These are phyloP conservation scores for Pseudeuparius sepicola DNA, from an alignment of 2,888 invertebrate species.

Conservation along the genomic window DNA sequence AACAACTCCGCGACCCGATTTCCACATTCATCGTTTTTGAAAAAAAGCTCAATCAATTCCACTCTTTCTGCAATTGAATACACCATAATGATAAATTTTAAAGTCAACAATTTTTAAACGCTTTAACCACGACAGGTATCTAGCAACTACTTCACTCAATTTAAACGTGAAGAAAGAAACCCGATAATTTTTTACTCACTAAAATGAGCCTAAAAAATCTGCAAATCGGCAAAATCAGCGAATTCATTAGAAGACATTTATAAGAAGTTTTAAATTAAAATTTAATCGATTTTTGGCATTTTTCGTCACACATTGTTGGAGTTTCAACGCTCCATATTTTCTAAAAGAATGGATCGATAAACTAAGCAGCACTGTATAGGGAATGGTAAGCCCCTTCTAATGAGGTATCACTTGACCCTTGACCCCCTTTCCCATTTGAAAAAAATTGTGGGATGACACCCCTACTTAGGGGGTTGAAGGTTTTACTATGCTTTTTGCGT, in stretches of 20 bases:
- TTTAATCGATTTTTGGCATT: too few relatives aligned
- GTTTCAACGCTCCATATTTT: conserved; percentile 1
- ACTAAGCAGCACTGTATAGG: neutral
- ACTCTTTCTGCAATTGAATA: conserved; percentile 1
- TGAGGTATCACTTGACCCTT: conserved; percentile 1
- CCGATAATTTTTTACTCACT: conserved; percentile 1
- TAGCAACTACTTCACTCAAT: neutral
- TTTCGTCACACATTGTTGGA: neutral
- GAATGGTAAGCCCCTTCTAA: conserved; percentile 1
- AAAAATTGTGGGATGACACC: conserved; percentile 1
- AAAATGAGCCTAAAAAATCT: conserved; percentile 1
- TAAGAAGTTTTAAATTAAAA: too few relatives aligned
- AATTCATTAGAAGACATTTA: neutral
- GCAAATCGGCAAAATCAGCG: conserved; percentile 1
- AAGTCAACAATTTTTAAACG: conserved; percentile 1
- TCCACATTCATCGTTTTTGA: neutral
- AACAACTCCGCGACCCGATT: conserved; percentile 7
- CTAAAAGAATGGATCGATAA: neutral
- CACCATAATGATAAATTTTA: neutral
- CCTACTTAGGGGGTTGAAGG: conserved; percentile 2
- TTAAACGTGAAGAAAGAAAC: neutral
- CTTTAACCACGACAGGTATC: conserved; percentile 1
- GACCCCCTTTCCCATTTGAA: conserved; percentile 1
- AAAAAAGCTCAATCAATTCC: conserved; percentile 1
- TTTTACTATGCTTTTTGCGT: too few relatives aligned